Percentiles rank a stretch among this genome's conserved stretches.
phyloP scores from a whole-genome alignment of 2,888 invertebrate genomes.

The Melinopterus prodromus region DNA sequence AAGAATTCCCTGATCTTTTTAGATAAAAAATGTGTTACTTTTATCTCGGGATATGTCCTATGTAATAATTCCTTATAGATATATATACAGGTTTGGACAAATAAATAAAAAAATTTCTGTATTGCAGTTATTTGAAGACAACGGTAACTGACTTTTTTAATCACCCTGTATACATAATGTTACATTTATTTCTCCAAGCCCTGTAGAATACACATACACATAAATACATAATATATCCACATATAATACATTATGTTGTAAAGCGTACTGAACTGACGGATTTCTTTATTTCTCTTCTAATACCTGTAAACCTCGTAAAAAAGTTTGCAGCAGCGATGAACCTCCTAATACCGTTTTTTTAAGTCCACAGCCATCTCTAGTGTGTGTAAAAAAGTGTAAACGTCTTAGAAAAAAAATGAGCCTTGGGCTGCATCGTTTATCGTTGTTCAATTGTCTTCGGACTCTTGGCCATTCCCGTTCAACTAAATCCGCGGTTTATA shows the following conservation, averaged over 20 bases:
- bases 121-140: too few species aligned
- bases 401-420: background rate
- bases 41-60: background rate
- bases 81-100: background rate
- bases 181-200: background rate
- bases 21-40: background rate
- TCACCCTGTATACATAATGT: too few species aligned
- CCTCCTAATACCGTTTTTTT: background rate
- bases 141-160: too few species aligned
- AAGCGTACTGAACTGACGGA: conserved; percentile 7
- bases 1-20: background rate
- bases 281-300: conserved; percentile 14
- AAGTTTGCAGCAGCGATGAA: background rate
- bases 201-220: background rate
- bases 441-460: conserved; percentile 13
- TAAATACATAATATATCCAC: background rate
- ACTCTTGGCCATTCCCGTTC: background rate
- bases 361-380: conserved; percentile 9
- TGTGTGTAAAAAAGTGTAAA: conserved; percentile 10
- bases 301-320: conserved; percentile 6
- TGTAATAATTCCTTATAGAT: background rate
- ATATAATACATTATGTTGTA: background rate
- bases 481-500: conserved; percentile 58
- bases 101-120: background rate
- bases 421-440: conserved; percentile 12